phyloP scores from a whole-genome alignment of 1,140 invertebrate species.

The Homalodisca vitripennis region DNA sequence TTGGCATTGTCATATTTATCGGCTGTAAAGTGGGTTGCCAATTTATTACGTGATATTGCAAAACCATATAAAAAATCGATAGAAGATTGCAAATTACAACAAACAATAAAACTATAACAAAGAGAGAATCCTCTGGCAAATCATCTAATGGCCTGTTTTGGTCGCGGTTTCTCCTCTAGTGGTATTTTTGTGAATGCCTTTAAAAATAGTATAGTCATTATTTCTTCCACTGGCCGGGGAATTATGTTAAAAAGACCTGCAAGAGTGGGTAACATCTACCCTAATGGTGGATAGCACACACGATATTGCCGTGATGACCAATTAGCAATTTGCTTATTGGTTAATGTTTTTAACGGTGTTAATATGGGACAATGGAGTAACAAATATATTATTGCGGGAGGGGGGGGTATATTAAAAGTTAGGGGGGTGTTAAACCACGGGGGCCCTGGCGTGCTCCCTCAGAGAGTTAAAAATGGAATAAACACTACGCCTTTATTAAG shows the following conservation, averaged over 20 bases:
- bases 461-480: too few species aligned
- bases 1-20: conserved; percentile 34
- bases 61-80: conserved; percentile 28
- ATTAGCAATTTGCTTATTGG: too few species aligned
- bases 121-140: conserved; percentile 16
- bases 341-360: too few species aligned
- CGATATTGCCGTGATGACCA: conserved; percentile 35
- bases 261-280: conserved; percentile 29
- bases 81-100: too few species aligned
- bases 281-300: conserved; percentile 35
- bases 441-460: too few species aligned
- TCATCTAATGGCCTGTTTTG: conserved; percentile 12
- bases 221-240: conserved; percentile 23
- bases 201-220: conserved; percentile 33
- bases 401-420: too few species aligned
- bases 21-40: conserved; percentile 30
- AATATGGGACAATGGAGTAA: too few species aligned
- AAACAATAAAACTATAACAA: conserved; percentile 2
- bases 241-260: conserved; percentile 34
- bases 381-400: too few species aligned
- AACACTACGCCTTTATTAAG: too few species aligned
- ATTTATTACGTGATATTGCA: conserved; percentile 32
- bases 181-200: conserved; percentile 32
- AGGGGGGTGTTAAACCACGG: too few species aligned
- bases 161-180: conserved; percentile 29